Conservation (phyloP, 2,888 invertebrate species). For the Adineta ricciae region DNA sequence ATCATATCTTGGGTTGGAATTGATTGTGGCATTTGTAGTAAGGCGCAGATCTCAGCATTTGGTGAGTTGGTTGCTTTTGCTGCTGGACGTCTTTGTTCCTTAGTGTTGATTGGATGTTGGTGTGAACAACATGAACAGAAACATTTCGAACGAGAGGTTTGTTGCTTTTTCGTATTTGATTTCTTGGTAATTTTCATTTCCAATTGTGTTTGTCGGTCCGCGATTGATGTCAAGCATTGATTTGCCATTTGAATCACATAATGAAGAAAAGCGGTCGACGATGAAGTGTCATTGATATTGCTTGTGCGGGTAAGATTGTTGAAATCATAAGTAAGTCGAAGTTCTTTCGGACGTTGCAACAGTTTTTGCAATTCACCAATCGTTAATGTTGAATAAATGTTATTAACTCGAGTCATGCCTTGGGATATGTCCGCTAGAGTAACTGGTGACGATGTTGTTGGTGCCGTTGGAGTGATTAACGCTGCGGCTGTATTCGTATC, state of each 20-base stretch:
- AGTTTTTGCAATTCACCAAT: conserved; percentile 11
- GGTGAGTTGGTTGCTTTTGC: neutral
- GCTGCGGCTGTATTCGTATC: neutral
- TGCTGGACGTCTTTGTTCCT: neutral
- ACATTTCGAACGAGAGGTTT: neutral
- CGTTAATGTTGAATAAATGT: neutral
- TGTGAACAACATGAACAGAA: neutral
- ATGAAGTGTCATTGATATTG: neutral
- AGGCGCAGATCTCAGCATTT: neutral
- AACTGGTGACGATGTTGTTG: neutral
- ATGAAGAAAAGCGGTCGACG: neutral
- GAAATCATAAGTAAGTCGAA: conserved; percentile 4
- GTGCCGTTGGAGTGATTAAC: neutral
- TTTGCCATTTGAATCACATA: conserved; percentile 11
- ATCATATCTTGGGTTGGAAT: neutral
- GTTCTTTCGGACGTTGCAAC: conserved; percentile 10
- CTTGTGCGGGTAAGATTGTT: neutral
- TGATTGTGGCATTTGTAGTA: conserved; percentile 1
- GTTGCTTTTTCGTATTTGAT: neutral
- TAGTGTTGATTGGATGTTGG: neutral
- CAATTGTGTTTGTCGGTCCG: neutral
- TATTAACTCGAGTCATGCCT: neutral
- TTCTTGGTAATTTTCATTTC: neutral
- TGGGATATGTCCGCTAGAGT: neutral
- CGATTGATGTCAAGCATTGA: conserved; percentile 3